Evolutionary conservation across 2,888 invertebrate species (phyloP).

Genomic region (Palloptera scutellata): DNA sequence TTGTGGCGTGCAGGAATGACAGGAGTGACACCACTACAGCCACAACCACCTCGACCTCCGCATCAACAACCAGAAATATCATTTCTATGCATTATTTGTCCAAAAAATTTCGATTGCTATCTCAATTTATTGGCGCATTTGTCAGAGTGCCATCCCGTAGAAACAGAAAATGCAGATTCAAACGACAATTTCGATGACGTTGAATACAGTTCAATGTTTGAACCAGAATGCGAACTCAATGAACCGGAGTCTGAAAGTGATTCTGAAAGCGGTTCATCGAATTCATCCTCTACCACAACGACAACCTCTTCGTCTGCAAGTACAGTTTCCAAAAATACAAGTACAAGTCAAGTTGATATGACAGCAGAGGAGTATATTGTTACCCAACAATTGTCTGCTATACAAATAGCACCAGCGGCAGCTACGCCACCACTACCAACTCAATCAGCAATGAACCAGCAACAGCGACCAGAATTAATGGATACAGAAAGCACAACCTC

Average conservation of each 20-base stretch:
- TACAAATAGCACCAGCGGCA: slow-evolving; percentile 31
- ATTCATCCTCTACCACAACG: slow-evolving; percentile 9
- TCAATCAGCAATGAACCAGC: slow-evolving; percentile 11
- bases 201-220: slow-evolving; percentile 62
- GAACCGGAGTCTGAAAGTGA: slow-evolving; percentile 44
- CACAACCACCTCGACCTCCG: no score
- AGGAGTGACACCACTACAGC: no score
- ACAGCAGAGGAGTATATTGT: no score
- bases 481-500: slow-evolving; percentile 6
- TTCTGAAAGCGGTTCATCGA: slow-evolving; percentile 40
- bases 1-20: no score
- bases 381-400: no score
- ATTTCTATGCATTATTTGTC: no score
- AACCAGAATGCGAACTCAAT: slow-evolving; percentile 58
- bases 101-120: no score
- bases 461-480: not conserved
- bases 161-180: no score
- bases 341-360: slow-evolving; percentile 36
- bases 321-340: slow-evolving; percentile 48
- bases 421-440: slow-evolving; percentile 34
- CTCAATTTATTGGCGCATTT: no score
- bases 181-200: slow-evolving; percentile 38
- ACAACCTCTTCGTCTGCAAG: slow-evolving; percentile 34
- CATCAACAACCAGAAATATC: no score
- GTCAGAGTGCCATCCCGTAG: no score